Evolutionary conservation across 2,888 invertebrate genomes (phyloP).

Genomic region (Melitaea athalia): DNA sequence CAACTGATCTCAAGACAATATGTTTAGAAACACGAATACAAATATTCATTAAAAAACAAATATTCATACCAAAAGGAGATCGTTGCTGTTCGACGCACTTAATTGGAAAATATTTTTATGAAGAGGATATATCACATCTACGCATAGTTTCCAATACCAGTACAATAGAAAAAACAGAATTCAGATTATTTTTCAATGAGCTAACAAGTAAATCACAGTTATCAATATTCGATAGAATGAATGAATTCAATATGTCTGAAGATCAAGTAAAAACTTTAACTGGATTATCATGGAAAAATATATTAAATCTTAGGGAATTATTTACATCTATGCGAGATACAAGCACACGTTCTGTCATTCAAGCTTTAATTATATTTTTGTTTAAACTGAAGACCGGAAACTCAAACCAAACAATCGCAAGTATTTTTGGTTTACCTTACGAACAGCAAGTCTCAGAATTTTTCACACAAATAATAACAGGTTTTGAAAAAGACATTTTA

Average conservation of each 20-base stretch:
- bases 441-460: no score
- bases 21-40: slow-evolving; percentile 6
- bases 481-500: no score
- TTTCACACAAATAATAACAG: no score
- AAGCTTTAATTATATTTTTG: neutral
- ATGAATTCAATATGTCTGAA: neutral
- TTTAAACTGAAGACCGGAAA: no score
- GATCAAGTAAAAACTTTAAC: slow-evolving; percentile 6
- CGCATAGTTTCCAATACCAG: neutral
- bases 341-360: neutral
- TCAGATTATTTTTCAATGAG: neutral
- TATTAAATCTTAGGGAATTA: neutral
- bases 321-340: neutral
- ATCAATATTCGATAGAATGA: neutral
- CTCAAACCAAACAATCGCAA: no score
- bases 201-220: neutral
- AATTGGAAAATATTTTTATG: slow-evolving; percentile 1
- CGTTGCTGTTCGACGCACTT: neutral
- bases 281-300: slow-evolving; percentile 9
- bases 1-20: slow-evolving; percentile 6
- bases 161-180: neutral
- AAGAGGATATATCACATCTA: neutral
- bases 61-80: neutral
- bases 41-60: neutral
- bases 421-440: no score